phyloP scores from a whole-genome alignment of 2,888 invertebrate species.

The Diarsia rubi region DNA sequence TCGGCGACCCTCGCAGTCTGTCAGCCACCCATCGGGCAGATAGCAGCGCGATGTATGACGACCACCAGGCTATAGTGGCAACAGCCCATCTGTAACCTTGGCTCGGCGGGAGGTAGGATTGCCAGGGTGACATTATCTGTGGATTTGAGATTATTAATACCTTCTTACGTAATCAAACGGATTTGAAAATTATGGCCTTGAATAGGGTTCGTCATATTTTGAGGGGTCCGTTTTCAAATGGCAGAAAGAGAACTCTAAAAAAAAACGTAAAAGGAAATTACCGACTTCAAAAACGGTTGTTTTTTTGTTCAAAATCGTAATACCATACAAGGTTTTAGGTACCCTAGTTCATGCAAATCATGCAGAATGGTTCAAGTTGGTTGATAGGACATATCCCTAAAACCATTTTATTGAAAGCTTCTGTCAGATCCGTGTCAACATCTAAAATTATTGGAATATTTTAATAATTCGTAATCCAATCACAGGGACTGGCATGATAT shows the following conservation, averaged over 20 bases:
- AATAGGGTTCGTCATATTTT: neutral
- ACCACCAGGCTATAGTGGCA: conserved; percentile 80
- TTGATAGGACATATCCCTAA: neutral
- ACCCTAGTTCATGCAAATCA: no score
- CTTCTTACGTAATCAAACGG: neutral
- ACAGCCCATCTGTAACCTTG: conserved; percentile 81
- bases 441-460: neutral
- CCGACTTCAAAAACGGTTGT: no score
- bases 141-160: neutral
- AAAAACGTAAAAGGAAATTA: no score
- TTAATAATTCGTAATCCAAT: neutral
- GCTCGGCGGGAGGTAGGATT: conserved; percentile 74
- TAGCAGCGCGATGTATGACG: conserved; percentile 73
- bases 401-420: conserved; percentile 12
- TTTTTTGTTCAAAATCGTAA: neutral
- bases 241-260: neutral
- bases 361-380: neutral
- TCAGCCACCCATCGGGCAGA: conserved; percentile 69
- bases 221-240: neutral
- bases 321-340: neutral
- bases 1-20: conserved; percentile 68
- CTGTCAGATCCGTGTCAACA: conserved; percentile 27
- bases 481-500: neutral
- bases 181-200: neutral
- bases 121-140: conserved; percentile 71